Evolutionary conservation across 2,888 invertebrate genomes (phyloP).

Genomic region (Lasioglossum vierecki): DNA sequence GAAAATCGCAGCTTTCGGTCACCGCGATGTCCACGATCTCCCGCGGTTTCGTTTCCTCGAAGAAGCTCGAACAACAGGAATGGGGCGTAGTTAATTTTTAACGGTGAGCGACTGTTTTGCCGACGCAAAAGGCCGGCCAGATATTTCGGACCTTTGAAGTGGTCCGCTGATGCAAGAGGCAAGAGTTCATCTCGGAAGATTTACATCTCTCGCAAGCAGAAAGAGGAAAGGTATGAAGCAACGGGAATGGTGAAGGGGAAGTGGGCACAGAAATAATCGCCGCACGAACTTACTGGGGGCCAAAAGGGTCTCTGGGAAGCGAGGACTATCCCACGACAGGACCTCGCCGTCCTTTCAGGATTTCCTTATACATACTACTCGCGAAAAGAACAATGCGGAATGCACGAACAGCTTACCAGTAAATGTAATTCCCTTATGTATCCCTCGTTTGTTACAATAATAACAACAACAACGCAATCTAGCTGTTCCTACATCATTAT

Average conservation of each 20-base stretch:
- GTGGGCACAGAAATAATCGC: slow-evolving; percentile 55
- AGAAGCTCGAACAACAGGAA: slow-evolving; percentile 5
- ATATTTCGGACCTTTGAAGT: slow-evolving; percentile 59
- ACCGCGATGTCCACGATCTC: slow-evolving; percentile 2
- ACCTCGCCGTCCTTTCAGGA: slow-evolving; percentile 51
- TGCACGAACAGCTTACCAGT: not conserved
- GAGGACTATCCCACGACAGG: slow-evolving; percentile 64
- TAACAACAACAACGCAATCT: not conserved
- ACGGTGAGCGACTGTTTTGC: slow-evolving; percentile 29
- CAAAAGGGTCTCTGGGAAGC: slow-evolving; percentile 66
- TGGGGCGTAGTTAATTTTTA: slow-evolving; percentile 48
- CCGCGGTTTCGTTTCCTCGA: not conserved
- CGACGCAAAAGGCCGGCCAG: slow-evolving; percentile 25
- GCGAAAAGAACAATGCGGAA: slow-evolving; percentile 66
- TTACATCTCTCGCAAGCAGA: slow-evolving; percentile 57
- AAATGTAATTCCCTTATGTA: not conserved
- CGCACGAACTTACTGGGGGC: slow-evolving; percentile 58
- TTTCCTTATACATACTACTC: slow-evolving; percentile 32
- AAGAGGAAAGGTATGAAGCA: slow-evolving; percentile 44
- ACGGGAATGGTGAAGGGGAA: slow-evolving; percentile 23
- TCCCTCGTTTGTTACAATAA: not conserved
- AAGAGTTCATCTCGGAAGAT: slow-evolving; percentile 64
- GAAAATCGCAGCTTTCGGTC: not conserved
- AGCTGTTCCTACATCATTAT: not conserved
- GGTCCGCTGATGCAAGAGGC: slow-evolving; percentile 52